Conservation (phyloP, 2,113 vertebrate species). For the Syngnathus floridae region DNA sequence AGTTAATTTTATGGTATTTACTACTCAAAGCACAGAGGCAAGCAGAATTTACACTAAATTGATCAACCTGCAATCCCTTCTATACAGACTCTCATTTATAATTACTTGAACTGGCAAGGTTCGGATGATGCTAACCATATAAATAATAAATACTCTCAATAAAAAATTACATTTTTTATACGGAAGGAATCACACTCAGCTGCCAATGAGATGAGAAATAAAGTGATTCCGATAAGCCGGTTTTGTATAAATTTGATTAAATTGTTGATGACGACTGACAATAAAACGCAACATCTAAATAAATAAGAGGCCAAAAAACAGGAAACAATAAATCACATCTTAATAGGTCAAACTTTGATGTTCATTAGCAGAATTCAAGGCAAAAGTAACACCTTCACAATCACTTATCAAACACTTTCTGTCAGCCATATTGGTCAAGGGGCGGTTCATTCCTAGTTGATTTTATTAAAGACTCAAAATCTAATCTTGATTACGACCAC, state of each 20-base stretch:
- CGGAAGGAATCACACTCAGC: constrained; percentile 36
- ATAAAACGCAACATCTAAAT: neutral
- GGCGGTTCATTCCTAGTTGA: neutral
- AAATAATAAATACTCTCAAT: neutral
- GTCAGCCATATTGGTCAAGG: constrained; percentile 23
- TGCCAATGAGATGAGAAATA: constrained; percentile 35
- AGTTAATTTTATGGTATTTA: neutral
- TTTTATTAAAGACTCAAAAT: neutral
- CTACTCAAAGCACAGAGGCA: neutral
- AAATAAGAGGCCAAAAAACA: neutral
- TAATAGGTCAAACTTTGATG: neutral
- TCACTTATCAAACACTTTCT: constrained; percentile 40
- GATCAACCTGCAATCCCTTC: neutral
- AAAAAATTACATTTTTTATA: constrained; percentile 49
- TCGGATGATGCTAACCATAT: neutral
- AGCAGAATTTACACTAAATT: neutral
- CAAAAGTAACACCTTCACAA: constrained; percentile 16
- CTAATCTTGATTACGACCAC: neutral
- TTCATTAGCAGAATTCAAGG: constrained; percentile 3
- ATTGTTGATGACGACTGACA: neutral
- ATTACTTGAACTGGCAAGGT: neutral
- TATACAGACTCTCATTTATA: neutral
- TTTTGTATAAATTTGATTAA: neutral
- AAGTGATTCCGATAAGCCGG: neutral
- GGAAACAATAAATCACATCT: neutral